Evolutionary conservation across 2,113 vertebrate genomes (phyloP), one percentile per base, ranked within the genome.

Genomic region (Pseudorectes ferrugineus): DNA sequence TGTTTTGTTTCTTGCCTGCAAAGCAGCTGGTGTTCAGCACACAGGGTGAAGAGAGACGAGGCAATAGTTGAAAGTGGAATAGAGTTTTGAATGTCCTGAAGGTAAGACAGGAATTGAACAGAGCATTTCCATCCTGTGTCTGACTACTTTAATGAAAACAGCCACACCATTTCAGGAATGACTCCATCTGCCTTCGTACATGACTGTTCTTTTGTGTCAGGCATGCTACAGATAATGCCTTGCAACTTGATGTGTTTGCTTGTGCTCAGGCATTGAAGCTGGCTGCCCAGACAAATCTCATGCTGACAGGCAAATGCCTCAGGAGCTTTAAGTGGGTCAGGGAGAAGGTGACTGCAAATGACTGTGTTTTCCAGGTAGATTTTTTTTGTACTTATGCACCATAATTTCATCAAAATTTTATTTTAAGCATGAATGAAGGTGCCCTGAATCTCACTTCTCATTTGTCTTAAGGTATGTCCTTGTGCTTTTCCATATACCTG

Each of bases 371-470:
- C 38, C 21, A 45, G 31, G 19, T 85, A 40, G 12, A 21, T 18
- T 38, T 75, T 40, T 43, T 78, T 71, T 16, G 4, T 33, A 74
- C 9, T 68, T 76, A 38, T 6, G 7, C 20, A 66, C 35, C 29
- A 38, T 58, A 68, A 73, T 88, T 95, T 73, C 26, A 83, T 61
- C 36, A 55, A 68, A 48, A 61, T 79, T 82, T 88, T 94, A 85
- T 92, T 95, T 89, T 82, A 85, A 89, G 62, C 51, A 43, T 73
- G 63, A 79, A 89, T 52, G 52, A 87, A 91, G 28, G 58, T 92
- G 78, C 18, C 62, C 78, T 81, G 73, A 81, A 51, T 92, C 52
- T 91, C 59, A 48, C 13, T 73, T 94, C 57, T 68, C 49, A 70
- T 81, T 91, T 94, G 46, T 91, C 73, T 93, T 84, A 65, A 72